Base-by-base conservation (phyloP, 2,797 vertebrate genomes). In the Esox masquinongy region DNA sequence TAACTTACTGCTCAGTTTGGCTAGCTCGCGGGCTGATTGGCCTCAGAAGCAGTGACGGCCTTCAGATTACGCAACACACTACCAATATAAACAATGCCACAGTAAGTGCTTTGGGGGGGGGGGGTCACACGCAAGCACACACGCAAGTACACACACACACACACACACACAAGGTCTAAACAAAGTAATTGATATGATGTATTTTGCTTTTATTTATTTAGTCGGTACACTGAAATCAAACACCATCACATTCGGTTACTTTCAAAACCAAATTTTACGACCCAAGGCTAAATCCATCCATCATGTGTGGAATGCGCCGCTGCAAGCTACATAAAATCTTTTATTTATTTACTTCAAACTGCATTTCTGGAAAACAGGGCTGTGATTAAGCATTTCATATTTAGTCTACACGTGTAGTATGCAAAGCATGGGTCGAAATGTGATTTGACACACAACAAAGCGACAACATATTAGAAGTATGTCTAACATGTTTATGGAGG, bases 41-140 rank as follows among this genome's bases (percentile, higher is more conserved):
- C 66, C 17, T 17, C 17, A 36, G 49, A 15, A 26, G 51, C 19
- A 59, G 49, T 31, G 50, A 56, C 29, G 39, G 61, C 29, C 47
- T 31, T 34, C 73, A 64, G 59, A 85, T 83, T 82, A 82, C 76
- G 77, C 77, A 88, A 88, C 84, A n/a, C 51, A 6, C 51, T 47
- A 5, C 22, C n/a, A 78, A 63, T 49, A 77, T 76, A 81, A 83
- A 81, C 77, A 82, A 74, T 56, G 70, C 69, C 76, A 64, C 31
- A 49, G 70, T 66, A 77, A 74, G 74, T 50, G 19, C 69, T 71
- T 49, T 12, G 43, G 26, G 68, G 73, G n/a, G 69, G 31, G n/a
- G 66, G 73, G 73, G 73, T 69, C 16, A 34, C 56, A 16, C 15
- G 47, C 47, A 47, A 49, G 24, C 34, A 17, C 69, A 17, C 43